phyloP scores from a whole-genome alignment of 37 sponge, comb jelly and placozoan genomes.

The Dysidea cf. avara region DNA sequence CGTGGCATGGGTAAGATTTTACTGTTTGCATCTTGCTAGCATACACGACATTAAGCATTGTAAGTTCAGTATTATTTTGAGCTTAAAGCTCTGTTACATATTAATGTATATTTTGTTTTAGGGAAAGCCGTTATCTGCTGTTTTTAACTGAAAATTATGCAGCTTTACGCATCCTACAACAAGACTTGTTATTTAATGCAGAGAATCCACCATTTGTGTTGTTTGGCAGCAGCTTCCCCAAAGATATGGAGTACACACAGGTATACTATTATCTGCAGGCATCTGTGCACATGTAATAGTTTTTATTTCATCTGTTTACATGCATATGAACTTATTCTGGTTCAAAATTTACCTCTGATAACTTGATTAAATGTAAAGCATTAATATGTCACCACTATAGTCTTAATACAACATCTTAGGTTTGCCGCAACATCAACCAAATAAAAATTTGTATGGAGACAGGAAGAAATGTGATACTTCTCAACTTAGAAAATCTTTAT shows the following conservation, averaged over 20 bases:
- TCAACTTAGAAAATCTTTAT: slow-evolving; percentile 92
- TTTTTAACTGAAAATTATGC: slow-evolving; percentile 91
- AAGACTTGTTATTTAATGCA: slow-evolving; percentile 27
- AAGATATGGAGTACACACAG: slow-evolving; percentile 92
- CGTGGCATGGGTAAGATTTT: slow-evolving; percentile 66
- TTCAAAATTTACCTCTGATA: too few species aligned
- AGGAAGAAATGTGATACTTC: slow-evolving; percentile 86
- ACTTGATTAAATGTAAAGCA: too few species aligned
- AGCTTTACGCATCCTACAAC: slow-evolving; percentile 76
- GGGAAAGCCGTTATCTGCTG: slow-evolving; percentile 90
- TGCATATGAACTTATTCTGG: not conserved
- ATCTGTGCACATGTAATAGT: not conserved
- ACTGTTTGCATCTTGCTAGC: not conserved
- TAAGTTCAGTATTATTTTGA: too few species aligned
- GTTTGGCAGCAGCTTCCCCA: slow-evolving; percentile 94
- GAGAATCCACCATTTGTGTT: slow-evolving; percentile 56
- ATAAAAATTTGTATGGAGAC: slow-evolving; percentile 95
- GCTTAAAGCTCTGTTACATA: too few species aligned
- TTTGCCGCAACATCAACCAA: slow-evolving; percentile 90
- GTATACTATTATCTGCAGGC: slow-evolving; percentile 19
- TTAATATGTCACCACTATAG: too few species aligned
- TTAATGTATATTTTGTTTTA: too few species aligned
- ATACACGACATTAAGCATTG: too few species aligned
- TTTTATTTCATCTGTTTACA: too few species aligned
- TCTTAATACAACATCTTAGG: too few species aligned